phyloP scores from a whole-genome alignment of 2,113 vertebrate genomes.

The Ia io region DNA sequence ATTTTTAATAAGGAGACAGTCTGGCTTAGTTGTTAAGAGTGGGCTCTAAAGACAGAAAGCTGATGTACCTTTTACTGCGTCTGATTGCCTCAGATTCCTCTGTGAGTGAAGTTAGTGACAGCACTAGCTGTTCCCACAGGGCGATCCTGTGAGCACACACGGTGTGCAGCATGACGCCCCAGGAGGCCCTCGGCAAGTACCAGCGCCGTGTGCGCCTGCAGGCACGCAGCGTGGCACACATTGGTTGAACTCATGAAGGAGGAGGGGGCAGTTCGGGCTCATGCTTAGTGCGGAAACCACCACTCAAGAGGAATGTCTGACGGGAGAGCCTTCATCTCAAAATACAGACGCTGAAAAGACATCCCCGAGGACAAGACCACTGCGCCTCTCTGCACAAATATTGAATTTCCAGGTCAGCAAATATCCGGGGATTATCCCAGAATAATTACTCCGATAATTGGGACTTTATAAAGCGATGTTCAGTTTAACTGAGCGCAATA shows the following conservation, averaged over 20 bases:
- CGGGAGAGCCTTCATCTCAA: background rate
- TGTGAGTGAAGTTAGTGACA: background rate
- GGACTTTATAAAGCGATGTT: constrained; percentile 24
- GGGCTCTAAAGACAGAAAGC: background rate
- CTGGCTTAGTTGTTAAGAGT: background rate
- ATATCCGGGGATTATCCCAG: constrained; percentile 22
- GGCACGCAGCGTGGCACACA: fast-evolving
- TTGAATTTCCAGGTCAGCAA: constrained; percentile 34
- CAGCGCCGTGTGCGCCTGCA: fast-evolving
- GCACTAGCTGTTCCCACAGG: too few relatives aligned
- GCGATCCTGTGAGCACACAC: background rate
- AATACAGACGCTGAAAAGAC: background rate
- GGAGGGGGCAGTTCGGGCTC: background rate
- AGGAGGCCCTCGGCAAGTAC: background rate
- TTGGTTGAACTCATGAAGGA: background rate
- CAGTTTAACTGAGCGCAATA: constrained; percentile 24
- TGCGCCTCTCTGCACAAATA: constrained; percentile 42
- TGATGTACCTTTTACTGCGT: background rate
- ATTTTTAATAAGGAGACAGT: background rate
- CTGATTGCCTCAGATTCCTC: background rate
- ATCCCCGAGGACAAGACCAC: background rate
- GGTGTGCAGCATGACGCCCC: background rate
- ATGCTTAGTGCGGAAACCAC: background rate
- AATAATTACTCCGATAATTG: constrained; percentile 55
- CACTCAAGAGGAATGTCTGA: background rate